phyloP scores from a whole-genome alignment of 2,888 invertebrate genomes.

The Habroteleia sp. region DNA sequence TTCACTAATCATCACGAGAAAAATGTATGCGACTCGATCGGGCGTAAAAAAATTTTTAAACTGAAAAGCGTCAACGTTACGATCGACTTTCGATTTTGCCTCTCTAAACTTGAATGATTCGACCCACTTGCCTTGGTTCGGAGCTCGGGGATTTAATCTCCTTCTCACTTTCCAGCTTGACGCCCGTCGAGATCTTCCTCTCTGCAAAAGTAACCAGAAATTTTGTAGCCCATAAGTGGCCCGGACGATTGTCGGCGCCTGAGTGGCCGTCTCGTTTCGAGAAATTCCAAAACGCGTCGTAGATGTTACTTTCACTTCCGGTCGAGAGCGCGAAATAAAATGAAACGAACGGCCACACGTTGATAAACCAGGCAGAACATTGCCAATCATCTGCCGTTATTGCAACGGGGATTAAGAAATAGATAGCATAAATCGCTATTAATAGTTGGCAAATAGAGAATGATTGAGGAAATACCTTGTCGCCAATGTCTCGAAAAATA shows the following conservation, averaged over 20 bases:
- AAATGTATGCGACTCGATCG: not conserved
- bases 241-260: slow-evolving; percentile 25
- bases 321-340: slow-evolving; percentile 26
- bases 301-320: slow-evolving; percentile 59
- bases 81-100: slow-evolving; percentile 68
- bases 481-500: not conserved
- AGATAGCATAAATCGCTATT: slow-evolving; percentile 16
- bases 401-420: slow-evolving; percentile 37
- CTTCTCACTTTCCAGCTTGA: slow-evolving; percentile 76
- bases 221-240: slow-evolving; percentile 25
- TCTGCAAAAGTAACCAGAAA: slow-evolving; percentile 69
- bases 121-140: slow-evolving; percentile 76
- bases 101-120: slow-evolving; percentile 59
- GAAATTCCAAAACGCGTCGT: slow-evolving; percentile 23
- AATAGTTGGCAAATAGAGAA: not conserved
- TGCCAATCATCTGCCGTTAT: slow-evolving; percentile 40
- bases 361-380: slow-evolving; percentile 39
- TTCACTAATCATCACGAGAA: not conserved
- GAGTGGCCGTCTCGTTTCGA: slow-evolving; percentile 30
- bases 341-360: slow-evolving; percentile 26
- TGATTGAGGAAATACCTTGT: slow-evolving; percentile 13
- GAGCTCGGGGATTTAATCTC: slow-evolving; percentile 71
- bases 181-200: slow-evolving; percentile 71
- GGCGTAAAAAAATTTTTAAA: slow-evolving; percentile 15
- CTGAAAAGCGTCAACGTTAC: slow-evolving; percentile 8